A percentile compares a stretch with the other conserved stretches of the same genome.
Conservation (phyloP, 35 echinoderm and acorn worm genomes). For the Nesometra sesokonis region DNA sequence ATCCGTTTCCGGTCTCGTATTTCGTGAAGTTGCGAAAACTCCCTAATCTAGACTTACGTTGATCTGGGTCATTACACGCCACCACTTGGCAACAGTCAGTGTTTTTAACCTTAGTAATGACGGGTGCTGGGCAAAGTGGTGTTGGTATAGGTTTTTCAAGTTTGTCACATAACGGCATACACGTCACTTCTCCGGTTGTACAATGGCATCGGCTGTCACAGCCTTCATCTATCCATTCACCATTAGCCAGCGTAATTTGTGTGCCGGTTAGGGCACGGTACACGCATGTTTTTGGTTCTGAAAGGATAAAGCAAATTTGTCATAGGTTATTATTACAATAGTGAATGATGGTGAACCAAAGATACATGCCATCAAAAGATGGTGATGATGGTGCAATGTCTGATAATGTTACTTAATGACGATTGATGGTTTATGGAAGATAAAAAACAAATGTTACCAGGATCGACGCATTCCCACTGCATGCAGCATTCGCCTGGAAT, state of each 20-base stretch:
- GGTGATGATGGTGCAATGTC: too few relatives aligned
- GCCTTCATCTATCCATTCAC: conserved; percentile 71
- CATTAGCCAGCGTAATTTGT: conserved; percentile 65
- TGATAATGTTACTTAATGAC: too few relatives aligned
- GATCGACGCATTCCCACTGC: conserved; percentile 85
- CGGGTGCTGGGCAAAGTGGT: conserved; percentile 65
- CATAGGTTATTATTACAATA: too few relatives aligned
- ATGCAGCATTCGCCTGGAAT: conserved; percentile 83
- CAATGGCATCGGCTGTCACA: conserved; percentile 71
- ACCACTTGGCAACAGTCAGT: conserved; percentile 76
- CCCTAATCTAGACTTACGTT: conserved; percentile 45
- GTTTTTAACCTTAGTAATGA: conserved; percentile 62
- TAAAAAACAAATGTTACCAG: conserved; percentile 20
- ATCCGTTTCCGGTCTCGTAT: too few relatives aligned
- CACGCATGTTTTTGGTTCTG: conserved; percentile 36
- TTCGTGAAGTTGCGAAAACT: too few relatives aligned
- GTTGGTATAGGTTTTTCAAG: conserved; percentile 53
- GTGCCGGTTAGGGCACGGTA: conserved; percentile 12
- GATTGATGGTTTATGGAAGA: too few relatives aligned
- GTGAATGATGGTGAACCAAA: too few relatives aligned
- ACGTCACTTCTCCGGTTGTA: conserved; percentile 45
- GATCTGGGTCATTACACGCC: conserved; percentile 76
- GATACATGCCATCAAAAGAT: too few relatives aligned
- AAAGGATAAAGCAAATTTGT: neutral
- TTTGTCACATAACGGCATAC: conserved; percentile 68